Conservation (phyloP, 2,113 vertebrate species). For the Takifugu flavidus region DNA sequence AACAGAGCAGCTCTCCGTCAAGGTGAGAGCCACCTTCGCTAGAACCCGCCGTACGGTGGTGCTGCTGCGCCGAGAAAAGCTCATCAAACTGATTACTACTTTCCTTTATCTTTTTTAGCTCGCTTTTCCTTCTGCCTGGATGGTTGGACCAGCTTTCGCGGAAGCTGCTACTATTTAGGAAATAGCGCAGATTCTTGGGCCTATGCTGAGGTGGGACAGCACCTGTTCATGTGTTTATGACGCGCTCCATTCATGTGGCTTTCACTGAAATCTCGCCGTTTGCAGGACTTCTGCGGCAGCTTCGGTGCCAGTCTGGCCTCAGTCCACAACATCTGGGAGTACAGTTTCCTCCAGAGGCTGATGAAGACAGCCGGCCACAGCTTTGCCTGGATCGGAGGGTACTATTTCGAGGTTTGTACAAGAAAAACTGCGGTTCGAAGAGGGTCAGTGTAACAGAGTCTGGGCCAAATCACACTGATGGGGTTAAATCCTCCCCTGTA, state of each 20-base stretch:
- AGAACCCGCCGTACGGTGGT: background rate
- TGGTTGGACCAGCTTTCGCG: conserved; percentile 13
- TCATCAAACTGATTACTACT: background rate
- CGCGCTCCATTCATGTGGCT: background rate
- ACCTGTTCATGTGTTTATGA: background rate
- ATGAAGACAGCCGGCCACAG: conserved; percentile 5
- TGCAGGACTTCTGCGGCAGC: conserved; percentile 12
- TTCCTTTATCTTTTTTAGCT: background rate
- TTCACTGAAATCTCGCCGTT: background rate
- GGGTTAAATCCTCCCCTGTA: background rate
- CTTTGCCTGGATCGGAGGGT: conserved; percentile 32
- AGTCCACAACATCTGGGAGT: conserved; percentile 19
- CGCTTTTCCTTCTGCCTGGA: conserved; percentile 14
- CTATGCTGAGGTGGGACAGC: conserved; percentile 22
- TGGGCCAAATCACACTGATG: background rate
- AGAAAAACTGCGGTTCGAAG: background rate
- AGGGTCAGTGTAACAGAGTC: background rate
- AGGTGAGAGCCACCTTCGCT: background rate
- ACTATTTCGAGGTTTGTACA: conserved; percentile 23
- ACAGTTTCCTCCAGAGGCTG: conserved; percentile 23
- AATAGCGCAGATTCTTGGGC: conserved; percentile 8
- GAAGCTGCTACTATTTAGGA: conserved; percentile 21
- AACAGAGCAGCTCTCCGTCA: background rate
- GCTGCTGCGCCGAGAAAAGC: background rate
- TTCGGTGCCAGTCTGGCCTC: conserved; percentile 26